A percentile compares a stretch with the other conserved stretches of the same genome.
Conservation (phyloP, 1,140 invertebrate genomes). For the Eumaeus atala region DNA sequence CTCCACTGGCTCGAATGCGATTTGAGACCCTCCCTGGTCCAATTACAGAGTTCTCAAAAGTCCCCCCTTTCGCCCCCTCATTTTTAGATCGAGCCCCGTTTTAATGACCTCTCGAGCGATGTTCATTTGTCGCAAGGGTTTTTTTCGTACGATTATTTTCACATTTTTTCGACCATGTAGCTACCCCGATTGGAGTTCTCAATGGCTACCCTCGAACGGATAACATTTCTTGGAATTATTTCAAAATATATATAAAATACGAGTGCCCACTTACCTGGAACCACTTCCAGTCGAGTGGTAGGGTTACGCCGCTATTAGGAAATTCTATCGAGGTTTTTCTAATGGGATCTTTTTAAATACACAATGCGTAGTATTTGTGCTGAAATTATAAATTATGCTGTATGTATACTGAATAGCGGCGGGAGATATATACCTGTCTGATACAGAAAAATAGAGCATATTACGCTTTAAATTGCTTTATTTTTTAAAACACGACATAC, state of each 20-base stretch:
- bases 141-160: constrained; percentile 67
- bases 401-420: too few species aligned
- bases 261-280: neutral
- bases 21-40: constrained; percentile 70
- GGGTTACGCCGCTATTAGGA: neutral
- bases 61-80: constrained; percentile 45
- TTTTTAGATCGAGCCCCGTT: constrained; percentile 69
- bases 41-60: constrained; percentile 69
- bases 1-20: constrained; percentile 65
- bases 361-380: too few species aligned
- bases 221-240: constrained; percentile 36
- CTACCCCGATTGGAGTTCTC: constrained; percentile 27
- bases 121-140: constrained; percentile 71
- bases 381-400: too few species aligned
- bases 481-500: too few species aligned
- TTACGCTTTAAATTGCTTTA: too few species aligned
- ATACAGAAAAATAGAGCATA: too few species aligned
- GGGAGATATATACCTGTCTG: too few species aligned
- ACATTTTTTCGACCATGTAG: constrained; percentile 49
- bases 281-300: neutral
- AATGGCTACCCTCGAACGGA: constrained; percentile 30
- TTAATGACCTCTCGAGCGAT: constrained; percentile 72
- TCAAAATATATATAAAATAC: constrained; percentile 13
- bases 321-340: too few species aligned
- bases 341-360: too few species aligned